Conservation (phyloP, 2,113 vertebrate species). For the Nymphicus hollandicus region DNA sequence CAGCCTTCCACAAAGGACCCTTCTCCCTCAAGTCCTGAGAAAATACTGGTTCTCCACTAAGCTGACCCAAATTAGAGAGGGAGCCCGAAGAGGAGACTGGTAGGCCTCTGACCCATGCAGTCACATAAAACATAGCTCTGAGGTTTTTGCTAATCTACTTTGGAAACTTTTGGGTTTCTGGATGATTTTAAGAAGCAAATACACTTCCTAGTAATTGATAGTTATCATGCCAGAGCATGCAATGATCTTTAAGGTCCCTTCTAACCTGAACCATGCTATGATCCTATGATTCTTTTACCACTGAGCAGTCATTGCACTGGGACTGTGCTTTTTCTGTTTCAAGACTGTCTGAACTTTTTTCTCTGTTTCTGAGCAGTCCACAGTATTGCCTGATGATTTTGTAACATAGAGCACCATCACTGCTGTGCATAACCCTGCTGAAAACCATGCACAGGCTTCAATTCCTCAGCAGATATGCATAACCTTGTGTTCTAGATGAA, state of each 20-base stretch:
- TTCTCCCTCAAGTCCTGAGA: background rate
- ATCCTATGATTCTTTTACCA: background rate
- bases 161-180: background rate
- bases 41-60: background rate
- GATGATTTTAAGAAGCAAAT: background rate
- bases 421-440: background rate
- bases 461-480: background rate
- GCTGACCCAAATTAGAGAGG: background rate
- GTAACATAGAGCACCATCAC: background rate
- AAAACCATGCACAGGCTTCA: background rate
- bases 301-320: background rate
- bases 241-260: background rate
- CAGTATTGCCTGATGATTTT: background rate
- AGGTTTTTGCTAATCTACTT: background rate
- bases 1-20: background rate
- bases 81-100: background rate
- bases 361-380: background rate
- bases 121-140: background rate
- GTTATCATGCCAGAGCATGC: background rate
- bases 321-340: background rate
- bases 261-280: background rate
- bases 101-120: background rate
- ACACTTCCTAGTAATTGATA: background rate
- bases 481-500: background rate
- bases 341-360: background rate